These are phyloP conservation scores for Sebastes oblongus DNA, from an alignment of 2,797 vertebrate species.

Conservation along the genomic window DNA sequence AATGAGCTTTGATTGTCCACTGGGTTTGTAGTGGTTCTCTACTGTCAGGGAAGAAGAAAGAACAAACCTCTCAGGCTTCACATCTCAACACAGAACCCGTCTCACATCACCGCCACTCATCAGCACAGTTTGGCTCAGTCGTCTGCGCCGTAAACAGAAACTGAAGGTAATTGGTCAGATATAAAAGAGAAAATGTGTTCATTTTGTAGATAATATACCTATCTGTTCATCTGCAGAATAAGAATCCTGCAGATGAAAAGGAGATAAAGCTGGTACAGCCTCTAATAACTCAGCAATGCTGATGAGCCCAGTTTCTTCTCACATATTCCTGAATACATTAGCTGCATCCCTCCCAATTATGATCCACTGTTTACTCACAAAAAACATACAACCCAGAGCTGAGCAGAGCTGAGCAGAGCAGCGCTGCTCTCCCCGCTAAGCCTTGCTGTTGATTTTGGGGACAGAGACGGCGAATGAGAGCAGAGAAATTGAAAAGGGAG, in stretches of 20 bases:
- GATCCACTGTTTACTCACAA: slow-evolving; percentile 49
- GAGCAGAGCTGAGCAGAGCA: slow-evolving; percentile 2
- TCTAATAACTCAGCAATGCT: slow-evolving; percentile 14
- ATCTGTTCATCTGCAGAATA: slow-evolving; percentile 20
- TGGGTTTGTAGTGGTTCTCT: slow-evolving; percentile 86
- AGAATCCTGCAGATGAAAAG: slow-evolving; percentile 40
- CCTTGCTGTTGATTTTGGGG: slow-evolving; percentile 70
- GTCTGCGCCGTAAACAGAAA: not conserved
- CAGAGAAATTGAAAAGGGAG: slow-evolving; percentile 65
- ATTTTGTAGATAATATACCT: slow-evolving; percentile 24
- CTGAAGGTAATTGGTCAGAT: slow-evolving; percentile 2
- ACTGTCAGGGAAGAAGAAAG: slow-evolving; percentile 65
- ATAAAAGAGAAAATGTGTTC: slow-evolving; percentile 4
- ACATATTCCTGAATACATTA: slow-evolving; percentile 42
- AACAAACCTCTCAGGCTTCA: slow-evolving; percentile 10
- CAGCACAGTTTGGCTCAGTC: not conserved
- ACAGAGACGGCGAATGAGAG: slow-evolving; percentile 69
- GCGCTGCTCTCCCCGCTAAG: slow-evolving; percentile 27
- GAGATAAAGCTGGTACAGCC: not conserved
- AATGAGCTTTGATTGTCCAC: slow-evolving; percentile 85
- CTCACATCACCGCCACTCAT: not conserved
- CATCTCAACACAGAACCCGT: not conserved
- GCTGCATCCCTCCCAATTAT: slow-evolving; percentile 46
- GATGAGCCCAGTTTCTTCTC: slow-evolving; percentile 6
- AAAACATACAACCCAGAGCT: slow-evolving; percentile 60